phyloP scores from a whole-genome alignment of 2,888 invertebrate genomes.

The Branchipolynoe longqiensis region DNA sequence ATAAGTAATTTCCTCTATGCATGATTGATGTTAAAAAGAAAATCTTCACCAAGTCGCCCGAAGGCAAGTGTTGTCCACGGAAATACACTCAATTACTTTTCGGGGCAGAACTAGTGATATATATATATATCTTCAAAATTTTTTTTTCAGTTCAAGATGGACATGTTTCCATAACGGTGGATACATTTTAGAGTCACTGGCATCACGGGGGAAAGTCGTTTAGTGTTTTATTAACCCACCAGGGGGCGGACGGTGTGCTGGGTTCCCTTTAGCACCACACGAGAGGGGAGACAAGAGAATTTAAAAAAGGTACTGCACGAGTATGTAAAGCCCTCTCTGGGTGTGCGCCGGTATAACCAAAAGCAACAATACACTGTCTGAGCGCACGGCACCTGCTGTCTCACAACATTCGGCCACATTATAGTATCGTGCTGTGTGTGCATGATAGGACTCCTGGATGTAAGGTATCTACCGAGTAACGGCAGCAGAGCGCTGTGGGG shows the following conservation, averaged over 20 bases:
- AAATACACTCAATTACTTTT: slow-evolving; percentile 32
- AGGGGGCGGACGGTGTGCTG: slow-evolving; percentile 55
- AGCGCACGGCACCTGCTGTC: slow-evolving; percentile 6
- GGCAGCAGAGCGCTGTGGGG: background rate
- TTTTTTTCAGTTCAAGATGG: slow-evolving; percentile 29
- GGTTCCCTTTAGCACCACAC: slow-evolving; percentile 43
- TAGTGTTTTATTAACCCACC: background rate
- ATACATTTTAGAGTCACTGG: slow-evolving; percentile 47
- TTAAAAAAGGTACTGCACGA: no score
- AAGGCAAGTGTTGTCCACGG: slow-evolving; percentile 20
- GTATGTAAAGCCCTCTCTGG: no score
- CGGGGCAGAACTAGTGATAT: slow-evolving; percentile 38
- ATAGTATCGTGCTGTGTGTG: background rate
- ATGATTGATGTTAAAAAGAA: slow-evolving; percentile 20
- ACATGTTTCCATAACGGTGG: slow-evolving; percentile 54
- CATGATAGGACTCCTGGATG: slow-evolving; percentile 7
- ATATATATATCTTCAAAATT: no score
- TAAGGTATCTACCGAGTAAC: no score
- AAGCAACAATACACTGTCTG: slow-evolving; percentile 9
- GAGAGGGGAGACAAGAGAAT: slow-evolving; percentile 22
- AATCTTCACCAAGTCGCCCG: slow-evolving; percentile 15
- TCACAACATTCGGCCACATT: background rate
- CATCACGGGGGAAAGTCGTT: slow-evolving; percentile 46
- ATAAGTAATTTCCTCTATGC: slow-evolving; percentile 40
- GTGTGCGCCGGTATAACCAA: no score